These are phyloP conservation scores for Rhaphigaster nebulosa DNA, from an alignment of 2,888 invertebrate genomes.

Conservation along the genomic window DNA sequence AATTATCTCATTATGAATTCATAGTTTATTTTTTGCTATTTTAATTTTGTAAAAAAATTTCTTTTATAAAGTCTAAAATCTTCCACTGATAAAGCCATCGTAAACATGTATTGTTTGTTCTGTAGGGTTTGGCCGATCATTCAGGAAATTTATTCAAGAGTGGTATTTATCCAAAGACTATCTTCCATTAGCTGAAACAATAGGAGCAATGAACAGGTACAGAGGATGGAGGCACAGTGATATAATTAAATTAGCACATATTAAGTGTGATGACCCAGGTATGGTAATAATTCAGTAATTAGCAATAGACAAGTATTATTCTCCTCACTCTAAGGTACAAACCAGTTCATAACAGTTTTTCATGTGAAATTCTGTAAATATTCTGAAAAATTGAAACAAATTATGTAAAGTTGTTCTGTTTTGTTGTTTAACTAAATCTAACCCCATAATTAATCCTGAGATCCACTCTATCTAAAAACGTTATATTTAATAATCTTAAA, in stretches of 20 bases:
- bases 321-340: too few relatives aligned
- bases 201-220: constrained; percentile 59
- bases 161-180: constrained; percentile 63
- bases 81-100: neutral
- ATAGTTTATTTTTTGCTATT: neutral
- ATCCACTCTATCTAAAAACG: too few relatives aligned
- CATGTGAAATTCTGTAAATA: too few relatives aligned
- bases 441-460: too few relatives aligned
- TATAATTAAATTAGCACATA: constrained; percentile 62
- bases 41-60: neutral
- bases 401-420: too few relatives aligned
- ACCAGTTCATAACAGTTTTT: too few relatives aligned
- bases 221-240: constrained; percentile 64
- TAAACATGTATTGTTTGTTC: neutral
- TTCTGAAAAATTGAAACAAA: too few relatives aligned
- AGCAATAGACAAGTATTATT: neutral
- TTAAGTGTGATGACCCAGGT: constrained; percentile 59
- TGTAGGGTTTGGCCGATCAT: constrained; percentile 59
- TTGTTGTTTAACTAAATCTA: too few relatives aligned
- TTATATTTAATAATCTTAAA: too few relatives aligned
- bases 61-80: too few relatives aligned
- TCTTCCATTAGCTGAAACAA: constrained; percentile 61
- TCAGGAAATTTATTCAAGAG: constrained; percentile 60
- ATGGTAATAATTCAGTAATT: neutral
- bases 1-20: too few relatives aligned